These are phyloP conservation scores for Dione vanillae DNA, from an alignment of 2,888 invertebrate genomes.

Conservation along the genomic window DNA sequence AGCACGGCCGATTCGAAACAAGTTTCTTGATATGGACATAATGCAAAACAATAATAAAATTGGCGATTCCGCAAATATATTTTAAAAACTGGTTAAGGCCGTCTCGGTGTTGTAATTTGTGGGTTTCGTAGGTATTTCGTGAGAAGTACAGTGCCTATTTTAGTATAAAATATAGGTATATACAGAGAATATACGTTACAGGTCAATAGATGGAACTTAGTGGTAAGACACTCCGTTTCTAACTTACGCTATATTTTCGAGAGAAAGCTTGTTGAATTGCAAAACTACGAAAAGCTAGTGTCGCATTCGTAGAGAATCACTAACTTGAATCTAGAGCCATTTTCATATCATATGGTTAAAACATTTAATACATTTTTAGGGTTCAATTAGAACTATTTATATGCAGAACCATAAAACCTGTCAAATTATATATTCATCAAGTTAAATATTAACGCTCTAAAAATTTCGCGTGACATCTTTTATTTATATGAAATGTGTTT, in stretches of 20 bases:
- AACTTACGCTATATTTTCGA: no score
- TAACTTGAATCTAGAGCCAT: no score
- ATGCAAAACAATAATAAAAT: slow-evolving; percentile 27
- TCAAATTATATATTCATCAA: slow-evolving; percentile 13
- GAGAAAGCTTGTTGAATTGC: no score
- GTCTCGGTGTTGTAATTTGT: background rate
- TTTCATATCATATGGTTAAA: no score
- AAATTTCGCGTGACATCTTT: slow-evolving; percentile 19
- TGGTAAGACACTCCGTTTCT: no score
- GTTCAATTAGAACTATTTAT: background rate
- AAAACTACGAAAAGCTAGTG: no score
- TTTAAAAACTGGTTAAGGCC: background rate
- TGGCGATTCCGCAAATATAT: slow-evolving; percentile 18
- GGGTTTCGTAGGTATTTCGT: background rate
- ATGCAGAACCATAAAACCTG: background rate
- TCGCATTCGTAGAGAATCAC: no score
- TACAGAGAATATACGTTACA: no score
- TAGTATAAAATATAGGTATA: background rate
- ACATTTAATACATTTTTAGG: no score
- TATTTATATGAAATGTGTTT: slow-evolving; percentile 13
- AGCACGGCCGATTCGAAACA: slow-evolving; percentile 22
- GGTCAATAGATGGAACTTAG: no score
- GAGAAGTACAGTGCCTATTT: background rate
- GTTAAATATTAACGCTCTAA: slow-evolving; percentile 16
- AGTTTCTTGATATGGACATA: slow-evolving; percentile 17